A percentile compares a stretch with the other conserved stretches of the same genome.
These are phyloP conservation scores for Coranthus polyacanthus DNA, from an alignment of 2,797 vertebrate genomes.

Conservation along the genomic window DNA sequence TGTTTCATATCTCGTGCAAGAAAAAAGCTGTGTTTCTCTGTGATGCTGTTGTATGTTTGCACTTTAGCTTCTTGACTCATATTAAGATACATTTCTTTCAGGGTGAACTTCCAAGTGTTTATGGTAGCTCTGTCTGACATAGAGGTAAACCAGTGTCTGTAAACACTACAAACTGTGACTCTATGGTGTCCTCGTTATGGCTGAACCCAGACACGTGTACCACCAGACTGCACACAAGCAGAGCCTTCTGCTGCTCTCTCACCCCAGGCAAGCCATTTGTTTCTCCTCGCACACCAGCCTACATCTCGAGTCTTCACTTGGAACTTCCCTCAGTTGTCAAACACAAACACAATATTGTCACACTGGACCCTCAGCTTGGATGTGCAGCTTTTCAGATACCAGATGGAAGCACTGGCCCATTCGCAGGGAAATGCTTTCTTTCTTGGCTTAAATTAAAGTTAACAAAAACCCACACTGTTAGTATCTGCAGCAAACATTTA, in stretches of 20 bases:
- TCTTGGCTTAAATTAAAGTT: conserved; percentile 29
- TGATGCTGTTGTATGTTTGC: too few relatives aligned
- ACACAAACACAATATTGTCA: conserved; percentile 44
- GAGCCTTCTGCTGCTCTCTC: conserved; percentile 69
- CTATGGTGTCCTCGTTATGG: conserved; percentile 64
- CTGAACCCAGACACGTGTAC: conserved; percentile 55
- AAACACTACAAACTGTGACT: conserved; percentile 62
- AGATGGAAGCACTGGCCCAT: conserved; percentile 46
- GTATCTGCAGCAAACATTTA: conserved; percentile 47
- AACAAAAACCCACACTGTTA: conserved; percentile 45
- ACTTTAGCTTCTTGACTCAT: too few relatives aligned
- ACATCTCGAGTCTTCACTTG: conserved; percentile 31
- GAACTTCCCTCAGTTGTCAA: conserved; percentile 41
- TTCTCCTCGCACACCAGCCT: conserved; percentile 53
- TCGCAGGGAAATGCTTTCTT: conserved; percentile 33
- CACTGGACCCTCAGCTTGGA: conserved; percentile 34
- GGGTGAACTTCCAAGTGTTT: conserved; percentile 23
- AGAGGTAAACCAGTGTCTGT: conserved; percentile 47
- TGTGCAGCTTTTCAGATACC: conserved; percentile 50
- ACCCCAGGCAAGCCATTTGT: conserved; percentile 70
- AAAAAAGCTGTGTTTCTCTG: neutral
- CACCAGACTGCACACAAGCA: conserved; percentile 65
- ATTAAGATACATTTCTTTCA: conserved; percentile 24
- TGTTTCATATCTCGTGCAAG: too few relatives aligned
- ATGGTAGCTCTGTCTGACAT: conserved; percentile 39